Evolutionary conservation across 2,113 vertebrate species (phyloP), one percentile per base, ranked within the genome.

Genomic region (Oreochromis tanganicae): DNA sequence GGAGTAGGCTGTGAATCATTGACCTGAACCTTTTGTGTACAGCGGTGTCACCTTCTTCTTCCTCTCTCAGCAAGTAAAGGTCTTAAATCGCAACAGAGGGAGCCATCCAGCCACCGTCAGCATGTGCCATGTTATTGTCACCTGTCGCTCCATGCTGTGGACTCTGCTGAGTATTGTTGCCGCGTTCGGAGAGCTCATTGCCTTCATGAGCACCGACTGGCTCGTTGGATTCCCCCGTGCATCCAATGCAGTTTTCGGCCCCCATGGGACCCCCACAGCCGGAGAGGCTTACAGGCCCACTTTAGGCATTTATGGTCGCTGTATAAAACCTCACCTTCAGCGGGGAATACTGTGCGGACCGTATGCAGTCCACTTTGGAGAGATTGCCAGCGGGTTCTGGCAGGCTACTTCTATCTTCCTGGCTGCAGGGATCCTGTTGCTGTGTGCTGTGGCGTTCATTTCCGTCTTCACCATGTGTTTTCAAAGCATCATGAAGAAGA

Each of bases 91-190:
- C 57, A 80, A 27, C 71, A 78, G 86, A 79, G 73, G 71, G 73
- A 82, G 63, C 9, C 82, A 9, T 82, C 87, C 86, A 87, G 88
- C 87, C 59, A 17, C 86, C 87, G 87, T 84, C 96, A 97, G 96
- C 96, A 99, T 99, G 99, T 99, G 99, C 97, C 99, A 99, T 97
- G 98, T 99, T 89, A 99, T 99, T 91, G 98, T 99, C 93, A 99
- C 99, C 5, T 99, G 98, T 89, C 98, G 99, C 93, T 99, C 99
- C 2, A 99, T 99, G 99, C 97, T 99, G 6, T 99, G 99, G 99
- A 99, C 99, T 55, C 97, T 99, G 80, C 96, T 99, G 95, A 99
- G 99, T 79, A 99, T 99, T 4, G 97, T 98, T 71, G 98, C 98
- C 63, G 98, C 98, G 1, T 99, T 99, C 0, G 97, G 97, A 0